Evolutionary conservation across 2,797 vertebrate species (phyloP), one percentile per base, ranked within the genome.

Genomic region (Bucorvus abyssinicus): DNA sequence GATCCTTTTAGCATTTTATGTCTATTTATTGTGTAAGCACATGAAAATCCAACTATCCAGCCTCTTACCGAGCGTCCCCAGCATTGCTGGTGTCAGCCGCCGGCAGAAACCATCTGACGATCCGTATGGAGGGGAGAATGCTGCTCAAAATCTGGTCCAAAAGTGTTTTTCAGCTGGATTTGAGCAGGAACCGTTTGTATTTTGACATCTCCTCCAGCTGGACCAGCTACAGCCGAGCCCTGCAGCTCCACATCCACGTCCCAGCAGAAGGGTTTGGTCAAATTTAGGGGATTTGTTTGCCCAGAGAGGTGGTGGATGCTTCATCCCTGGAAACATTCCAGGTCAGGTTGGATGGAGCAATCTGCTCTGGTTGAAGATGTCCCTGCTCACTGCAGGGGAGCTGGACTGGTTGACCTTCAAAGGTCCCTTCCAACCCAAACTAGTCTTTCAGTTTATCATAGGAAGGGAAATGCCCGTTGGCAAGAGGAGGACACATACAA

Each of bases 261-360:
- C 42, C 5, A 60, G 55, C 74, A 86, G 67, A 80, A 61, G 26
- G 18, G 24, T 34, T 40, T 47, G 1, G 2, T 23, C 38, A 30
- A 47, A 68, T 6, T 32, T 11, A 45, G 21, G 9, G 22, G 22
- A 36, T 76, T 30, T 78, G 11, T 7, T 7, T 26, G 42, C 50
- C 29, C 32, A 32, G 1, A 68, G 63, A 40, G 32, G 67, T 7
- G 34, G 74, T 19, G 0, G 47, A 24, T 61, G 75, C 3, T 23
- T 49, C 74, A 59, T 44, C 44, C 53, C 61, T 78, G 65, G 59
- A 0, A 47, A 5, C 20, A 26, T 1, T 24, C 67, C 1, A 40
- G 49, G 29, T 1, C 47, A 34, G 69, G 65, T 0, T 74, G 77
- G 76, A 64, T 0, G 0, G 67, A 76, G 67, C 67, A 30, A 0